phyloP scores from a whole-genome alignment of 1,140 invertebrate genomes.

The Zaprionus africanus region DNA sequence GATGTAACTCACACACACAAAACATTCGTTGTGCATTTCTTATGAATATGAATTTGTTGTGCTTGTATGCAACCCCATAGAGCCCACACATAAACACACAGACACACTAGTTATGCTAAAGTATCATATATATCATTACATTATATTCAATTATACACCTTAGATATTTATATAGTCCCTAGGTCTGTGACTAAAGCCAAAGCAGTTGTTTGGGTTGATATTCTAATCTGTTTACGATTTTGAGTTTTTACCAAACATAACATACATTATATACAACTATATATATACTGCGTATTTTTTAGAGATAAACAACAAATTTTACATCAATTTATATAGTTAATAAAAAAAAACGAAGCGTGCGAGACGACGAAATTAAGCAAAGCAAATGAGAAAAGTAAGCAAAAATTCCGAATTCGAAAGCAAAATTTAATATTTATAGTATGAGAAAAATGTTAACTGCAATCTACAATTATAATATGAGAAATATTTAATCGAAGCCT shows the following conservation, averaged over 20 bases:
- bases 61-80: neutral
- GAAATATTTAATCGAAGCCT: conserved; percentile 51
- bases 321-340: conserved; percentile 39
- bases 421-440: conserved; percentile 46
- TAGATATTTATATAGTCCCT: conserved; percentile 3
- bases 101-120: conserved; percentile 6
- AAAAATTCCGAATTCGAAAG: conserved; percentile 19
- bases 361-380: conserved; percentile 7
- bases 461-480: conserved; percentile 45
- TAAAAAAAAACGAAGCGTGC: neutral
- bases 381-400: conserved; percentile 21
- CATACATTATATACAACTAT: neutral
- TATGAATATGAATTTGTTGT: conserved; percentile 12
- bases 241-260: conserved; percentile 3
- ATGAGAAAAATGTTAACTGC: conserved; percentile 39
- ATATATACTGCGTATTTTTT: conserved; percentile 39
- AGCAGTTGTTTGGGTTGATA: conserved; percentile 2
- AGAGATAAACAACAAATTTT: conserved; percentile 46
- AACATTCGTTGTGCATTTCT: conserved; percentile 1
- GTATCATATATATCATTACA: conserved; percentile 4
- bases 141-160: conserved; percentile 7
- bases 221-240: conserved; percentile 1
- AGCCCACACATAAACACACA: neutral
- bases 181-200: conserved; percentile 10
- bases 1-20: conserved; percentile 10